Evolutionary conservation across 2,797 vertebrate species (phyloP).

Genomic region (Lindbergichthys nudifrons): DNA sequence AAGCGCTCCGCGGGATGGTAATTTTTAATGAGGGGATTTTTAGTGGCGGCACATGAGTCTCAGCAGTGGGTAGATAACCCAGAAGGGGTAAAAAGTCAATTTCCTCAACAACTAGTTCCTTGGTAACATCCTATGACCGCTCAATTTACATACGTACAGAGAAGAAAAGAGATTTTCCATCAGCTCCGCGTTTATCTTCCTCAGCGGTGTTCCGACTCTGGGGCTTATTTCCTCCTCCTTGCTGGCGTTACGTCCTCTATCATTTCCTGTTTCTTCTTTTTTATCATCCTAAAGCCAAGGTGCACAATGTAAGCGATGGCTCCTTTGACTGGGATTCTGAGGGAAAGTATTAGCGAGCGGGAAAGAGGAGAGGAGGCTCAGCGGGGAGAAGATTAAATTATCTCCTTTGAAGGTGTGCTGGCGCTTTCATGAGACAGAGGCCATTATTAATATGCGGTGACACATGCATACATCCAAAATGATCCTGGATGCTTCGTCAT

Average conservation of each 20-base stretch:
- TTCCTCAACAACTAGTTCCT: slow-evolving; percentile 34
- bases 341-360: slow-evolving; percentile 65
- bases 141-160: slow-evolving; percentile 57
- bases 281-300: slow-evolving; percentile 63
- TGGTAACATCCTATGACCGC: slow-evolving; percentile 37
- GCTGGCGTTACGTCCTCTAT: slow-evolving; percentile 56
- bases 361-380: slow-evolving; percentile 65
- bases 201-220: slow-evolving; percentile 43
- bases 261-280: slow-evolving; percentile 67
- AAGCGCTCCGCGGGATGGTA: slow-evolving; percentile 35
- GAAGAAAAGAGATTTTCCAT: slow-evolving; percentile 50
- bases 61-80: slow-evolving; percentile 32
- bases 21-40: slow-evolving; percentile 59
- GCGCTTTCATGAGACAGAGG: slow-evolving; percentile 77
- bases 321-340: slow-evolving; percentile 66
- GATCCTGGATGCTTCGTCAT: slow-evolving; percentile 81
- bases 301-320: slow-evolving; percentile 65
- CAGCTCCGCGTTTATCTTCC: slow-evolving; percentile 63
- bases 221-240: slow-evolving; percentile 62
- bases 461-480: slow-evolving; percentile 84
- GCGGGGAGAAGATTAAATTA: slow-evolving; percentile 81
- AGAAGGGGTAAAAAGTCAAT: slow-evolving; percentile 50
- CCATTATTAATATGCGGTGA: slow-evolving; percentile 86
- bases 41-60: slow-evolving; percentile 31
- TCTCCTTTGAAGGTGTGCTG: slow-evolving; percentile 78